These are phyloP conservation scores for Urocolius indicus DNA, from an alignment of 2,113 vertebrate genomes.

Conservation along the genomic window DNA sequence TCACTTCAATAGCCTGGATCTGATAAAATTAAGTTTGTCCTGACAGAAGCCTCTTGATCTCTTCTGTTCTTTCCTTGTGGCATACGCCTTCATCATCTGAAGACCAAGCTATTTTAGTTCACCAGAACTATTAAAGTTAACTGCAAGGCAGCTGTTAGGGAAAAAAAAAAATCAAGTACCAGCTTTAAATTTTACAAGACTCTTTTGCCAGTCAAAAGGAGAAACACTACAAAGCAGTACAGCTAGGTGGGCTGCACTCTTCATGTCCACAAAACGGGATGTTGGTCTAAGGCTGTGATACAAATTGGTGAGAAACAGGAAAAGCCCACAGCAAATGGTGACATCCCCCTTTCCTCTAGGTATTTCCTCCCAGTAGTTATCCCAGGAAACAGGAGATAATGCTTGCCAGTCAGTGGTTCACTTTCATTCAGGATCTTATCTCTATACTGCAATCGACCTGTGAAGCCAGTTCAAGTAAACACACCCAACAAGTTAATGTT, in stretches of 20 bases:
- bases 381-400: not conserved
- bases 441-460: slow-evolving; percentile 11
- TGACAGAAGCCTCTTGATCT: not conserved
- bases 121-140: not conserved
- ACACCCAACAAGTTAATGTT: not conserved
- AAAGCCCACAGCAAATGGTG: not conserved
- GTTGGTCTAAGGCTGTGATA: not conserved
- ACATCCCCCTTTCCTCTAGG: not conserved
- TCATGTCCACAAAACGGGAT: not conserved
- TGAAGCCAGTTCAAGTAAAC: not conserved
- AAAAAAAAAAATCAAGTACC: not conserved
- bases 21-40: not conserved
- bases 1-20: not conserved
- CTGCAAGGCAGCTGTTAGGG: not conserved
- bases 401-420: slow-evolving; percentile 10
- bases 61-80: not conserved
- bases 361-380: not conserved
- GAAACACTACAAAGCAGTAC: not conserved
- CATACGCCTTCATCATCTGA: not conserved
- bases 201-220: not conserved
- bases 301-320: not conserved
- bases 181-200: not conserved
- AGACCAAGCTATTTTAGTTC: not conserved
- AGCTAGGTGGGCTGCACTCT: not conserved
- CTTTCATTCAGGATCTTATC: slow-evolving; percentile 65